These are phyloP conservation scores for Prionailurus viverrinus DNA, from an alignment of 2,113 vertebrate genomes.

Conservation along the genomic window DNA sequence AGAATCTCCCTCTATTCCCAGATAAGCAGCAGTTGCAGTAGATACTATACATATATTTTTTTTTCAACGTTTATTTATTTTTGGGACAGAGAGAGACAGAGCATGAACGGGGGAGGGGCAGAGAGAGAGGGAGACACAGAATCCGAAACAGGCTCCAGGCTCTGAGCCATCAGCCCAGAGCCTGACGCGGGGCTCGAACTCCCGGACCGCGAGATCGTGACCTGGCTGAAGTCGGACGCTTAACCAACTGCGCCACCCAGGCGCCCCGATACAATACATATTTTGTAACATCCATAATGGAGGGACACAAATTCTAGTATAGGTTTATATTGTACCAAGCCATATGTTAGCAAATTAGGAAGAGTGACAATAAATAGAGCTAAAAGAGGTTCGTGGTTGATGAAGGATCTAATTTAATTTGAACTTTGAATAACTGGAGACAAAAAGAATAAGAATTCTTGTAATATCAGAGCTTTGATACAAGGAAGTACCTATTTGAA, in stretches of 20 bases:
- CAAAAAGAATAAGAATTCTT: background rate
- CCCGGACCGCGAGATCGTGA: too few species aligned
- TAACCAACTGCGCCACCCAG: too few species aligned
- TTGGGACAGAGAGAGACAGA: too few species aligned
- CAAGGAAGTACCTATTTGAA: background rate
- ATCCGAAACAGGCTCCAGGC: too few species aligned
- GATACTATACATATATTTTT: background rate
- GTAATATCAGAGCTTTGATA: background rate
- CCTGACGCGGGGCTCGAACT: too few species aligned
- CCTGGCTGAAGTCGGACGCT: too few species aligned
- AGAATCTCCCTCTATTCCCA: background rate
- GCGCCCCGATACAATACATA: too few species aligned
- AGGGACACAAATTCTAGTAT: background rate
- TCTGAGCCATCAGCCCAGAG: too few species aligned
- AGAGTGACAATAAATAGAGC: background rate
- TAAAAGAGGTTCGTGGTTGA: background rate
- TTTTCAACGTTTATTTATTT: too few species aligned
- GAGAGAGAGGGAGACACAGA: too few species aligned
- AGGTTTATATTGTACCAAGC: background rate
- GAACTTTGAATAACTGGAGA: constrained; percentile 3
- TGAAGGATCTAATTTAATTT: constrained; percentile 28
- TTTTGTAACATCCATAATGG: background rate
- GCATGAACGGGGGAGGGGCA: too few species aligned
- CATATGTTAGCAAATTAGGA: background rate
- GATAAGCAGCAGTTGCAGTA: background rate